Percentiles rank a stretch among this genome's conserved stretches.
Conservation (phyloP, 35 echinoderm and acorn worm genomes). For the Chiridota heheva region DNA sequence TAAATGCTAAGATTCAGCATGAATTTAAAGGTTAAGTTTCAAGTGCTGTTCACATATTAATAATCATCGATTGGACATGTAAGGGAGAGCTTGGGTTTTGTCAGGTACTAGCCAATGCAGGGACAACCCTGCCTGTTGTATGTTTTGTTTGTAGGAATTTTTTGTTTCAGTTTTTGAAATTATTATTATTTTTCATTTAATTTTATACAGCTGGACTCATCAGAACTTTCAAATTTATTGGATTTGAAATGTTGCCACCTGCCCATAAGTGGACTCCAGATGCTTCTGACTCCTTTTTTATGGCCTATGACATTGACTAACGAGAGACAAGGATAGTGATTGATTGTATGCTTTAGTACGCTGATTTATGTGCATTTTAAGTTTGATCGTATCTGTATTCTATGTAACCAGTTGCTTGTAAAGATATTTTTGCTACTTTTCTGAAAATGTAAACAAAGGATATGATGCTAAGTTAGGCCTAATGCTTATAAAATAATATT, state of each 20-base stretch:
- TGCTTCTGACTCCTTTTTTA: slow-evolving; percentile 43
- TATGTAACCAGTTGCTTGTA: too few relatives aligned
- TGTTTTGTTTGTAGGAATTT: background rate
- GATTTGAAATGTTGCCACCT: slow-evolving; percentile 57
- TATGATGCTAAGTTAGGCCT: too few relatives aligned
- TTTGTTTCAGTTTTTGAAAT: background rate
- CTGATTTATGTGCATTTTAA: too few relatives aligned
- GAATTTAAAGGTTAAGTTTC: too few relatives aligned
- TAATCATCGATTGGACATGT: background rate
- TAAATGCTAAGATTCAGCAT: too few relatives aligned
- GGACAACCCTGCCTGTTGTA: background rate
- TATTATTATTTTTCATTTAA: slow-evolving; percentile 1
- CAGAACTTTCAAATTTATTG: slow-evolving; percentile 67
- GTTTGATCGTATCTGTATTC: too few relatives aligned
- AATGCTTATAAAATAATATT: too few relatives aligned
- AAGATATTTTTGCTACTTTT: too few relatives aligned
- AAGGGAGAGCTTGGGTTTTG: background rate
- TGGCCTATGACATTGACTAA: slow-evolving; percentile 61
- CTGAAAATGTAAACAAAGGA: too few relatives aligned
- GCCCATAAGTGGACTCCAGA: slow-evolving; percentile 15
- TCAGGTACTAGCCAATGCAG: background rate
- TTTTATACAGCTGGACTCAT: slow-evolving; percentile 55
- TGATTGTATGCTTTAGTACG: too few relatives aligned
- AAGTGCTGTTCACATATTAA: background rate
- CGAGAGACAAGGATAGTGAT: too few relatives aligned